A percentile compares a stretch with the other conserved stretches of the same genome.
phyloP scores from a whole-genome alignment of 2,888 invertebrate genomes.

The Trachelus iudaicus region DNA sequence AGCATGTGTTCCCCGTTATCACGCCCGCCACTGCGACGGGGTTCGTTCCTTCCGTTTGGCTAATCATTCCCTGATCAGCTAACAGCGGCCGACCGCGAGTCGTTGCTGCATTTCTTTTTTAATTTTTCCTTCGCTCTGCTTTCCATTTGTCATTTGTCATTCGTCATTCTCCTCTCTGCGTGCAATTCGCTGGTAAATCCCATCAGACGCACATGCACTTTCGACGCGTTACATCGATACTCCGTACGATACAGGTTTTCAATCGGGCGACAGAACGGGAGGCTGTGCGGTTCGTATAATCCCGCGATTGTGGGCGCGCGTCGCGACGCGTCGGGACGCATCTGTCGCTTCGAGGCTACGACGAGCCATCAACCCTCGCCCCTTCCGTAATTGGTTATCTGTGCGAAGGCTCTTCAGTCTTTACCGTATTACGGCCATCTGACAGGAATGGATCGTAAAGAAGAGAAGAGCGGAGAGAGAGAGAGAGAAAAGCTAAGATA shows the following conservation, averaged over 20 bases:
- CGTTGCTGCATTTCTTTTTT: too few relatives aligned
- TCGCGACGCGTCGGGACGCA: constrained; percentile 53
- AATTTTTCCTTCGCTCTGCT: too few relatives aligned
- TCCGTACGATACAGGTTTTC: not conserved
- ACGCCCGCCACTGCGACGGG: constrained; percentile 15
- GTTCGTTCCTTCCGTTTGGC: too few relatives aligned
- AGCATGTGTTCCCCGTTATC: constrained; percentile 58
- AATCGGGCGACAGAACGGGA: constrained; percentile 12
- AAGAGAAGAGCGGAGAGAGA: constrained; percentile 33
- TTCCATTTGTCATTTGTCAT: too few relatives aligned
- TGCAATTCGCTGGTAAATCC: too few relatives aligned
- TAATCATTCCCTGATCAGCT: too few relatives aligned
- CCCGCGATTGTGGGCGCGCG: constrained; percentile 50
- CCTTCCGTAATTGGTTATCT: constrained; percentile 63
- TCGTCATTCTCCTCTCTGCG: too few relatives aligned
- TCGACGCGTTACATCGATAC: not conserved
- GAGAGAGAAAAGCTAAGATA: not conserved
- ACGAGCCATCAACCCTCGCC: constrained; percentile 40
- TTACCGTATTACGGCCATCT: constrained; percentile 54
- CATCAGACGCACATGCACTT: too few relatives aligned
- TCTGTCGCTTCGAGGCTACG: constrained; percentile 49
- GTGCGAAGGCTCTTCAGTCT: constrained; percentile 63
- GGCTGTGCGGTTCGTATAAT: constrained; percentile 42
- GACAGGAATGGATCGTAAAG: constrained; percentile 37
- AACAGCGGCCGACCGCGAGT: too few relatives aligned